Conservation (phyloP, 2,888 invertebrate genomes). For the Muschampia plurimacula region DNA sequence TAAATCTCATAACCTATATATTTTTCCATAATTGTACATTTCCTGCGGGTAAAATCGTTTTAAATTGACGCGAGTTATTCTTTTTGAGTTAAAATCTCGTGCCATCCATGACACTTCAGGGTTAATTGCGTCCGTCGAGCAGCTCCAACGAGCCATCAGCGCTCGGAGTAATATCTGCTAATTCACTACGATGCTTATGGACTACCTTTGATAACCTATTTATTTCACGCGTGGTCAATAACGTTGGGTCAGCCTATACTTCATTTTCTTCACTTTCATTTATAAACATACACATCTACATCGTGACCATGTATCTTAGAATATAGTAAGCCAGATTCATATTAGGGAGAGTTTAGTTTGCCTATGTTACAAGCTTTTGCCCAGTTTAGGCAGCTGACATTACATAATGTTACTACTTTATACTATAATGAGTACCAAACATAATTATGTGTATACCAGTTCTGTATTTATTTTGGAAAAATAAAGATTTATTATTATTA, state of each 20-base stretch:
- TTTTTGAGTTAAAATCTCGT: constrained; percentile 19
- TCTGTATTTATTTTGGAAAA: no score
- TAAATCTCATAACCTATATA: neutral
- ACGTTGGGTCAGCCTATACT: neutral
- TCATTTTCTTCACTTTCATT: no score
- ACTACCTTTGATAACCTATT: constrained; percentile 9
- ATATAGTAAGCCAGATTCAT: no score
- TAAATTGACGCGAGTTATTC: constrained; percentile 16
- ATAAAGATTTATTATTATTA: no score
- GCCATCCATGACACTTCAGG: constrained; percentile 52
- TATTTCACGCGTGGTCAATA: constrained; percentile 1
- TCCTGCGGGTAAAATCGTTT: constrained; percentile 2
- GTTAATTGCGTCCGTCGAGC: constrained; percentile 68
- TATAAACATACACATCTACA: no score
- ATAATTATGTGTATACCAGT: no score
- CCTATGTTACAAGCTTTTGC: no score
- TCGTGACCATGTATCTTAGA: no score
- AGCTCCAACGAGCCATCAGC: constrained; percentile 55
- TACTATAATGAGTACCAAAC: no score
- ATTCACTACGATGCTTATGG: constrained; percentile 53
- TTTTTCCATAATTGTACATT: neutral
- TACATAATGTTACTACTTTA: no score
- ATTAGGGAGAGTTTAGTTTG: no score
- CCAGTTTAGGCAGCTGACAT: no score
- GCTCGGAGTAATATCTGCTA: constrained; percentile 75